phyloP scores from a whole-genome alignment of 2,888 invertebrate genomes.

The Drosophila acutilabella region DNA sequence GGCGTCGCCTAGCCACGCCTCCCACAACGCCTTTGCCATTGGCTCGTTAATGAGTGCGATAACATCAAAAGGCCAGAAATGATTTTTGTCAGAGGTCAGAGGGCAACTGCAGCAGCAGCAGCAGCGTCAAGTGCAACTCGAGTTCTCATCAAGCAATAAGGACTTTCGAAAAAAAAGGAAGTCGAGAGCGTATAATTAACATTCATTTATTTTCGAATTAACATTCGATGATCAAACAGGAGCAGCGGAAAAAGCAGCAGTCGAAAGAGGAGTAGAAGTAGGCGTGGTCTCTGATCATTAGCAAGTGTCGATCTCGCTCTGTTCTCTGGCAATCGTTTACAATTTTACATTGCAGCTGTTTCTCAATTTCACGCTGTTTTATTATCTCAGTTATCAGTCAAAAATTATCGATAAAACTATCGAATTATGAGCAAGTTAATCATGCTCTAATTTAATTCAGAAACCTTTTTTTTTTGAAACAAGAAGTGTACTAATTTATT shows the following conservation, averaged over 20 bases:
- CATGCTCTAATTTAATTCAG: no score
- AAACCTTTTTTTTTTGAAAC: no score
- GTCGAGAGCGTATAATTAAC: conserved; percentile 77
- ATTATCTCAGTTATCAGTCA: neutral
- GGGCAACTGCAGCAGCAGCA: conserved; percentile 33
- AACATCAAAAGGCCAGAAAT: conserved; percentile 81
- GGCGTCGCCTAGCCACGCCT: conserved; percentile 48
- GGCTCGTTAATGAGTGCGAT: conserved; percentile 69
- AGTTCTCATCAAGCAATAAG: conserved; percentile 47
- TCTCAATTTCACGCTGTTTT: conserved; percentile 51
- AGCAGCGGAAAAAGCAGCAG: neutral
- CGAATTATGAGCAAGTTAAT: neutral
- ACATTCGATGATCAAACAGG: conserved; percentile 59
- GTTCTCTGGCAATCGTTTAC: neutral
- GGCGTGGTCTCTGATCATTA: conserved; percentile 44
- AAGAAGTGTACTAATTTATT: no score
- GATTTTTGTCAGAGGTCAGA: conserved; percentile 75
- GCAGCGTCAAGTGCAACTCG: conserved; percentile 52
- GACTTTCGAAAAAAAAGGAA: conserved; percentile 20
- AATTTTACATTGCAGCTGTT: conserved; percentile 39
- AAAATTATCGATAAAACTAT: neutral
- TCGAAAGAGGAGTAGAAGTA: neutral
- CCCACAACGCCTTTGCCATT: conserved; percentile 15
- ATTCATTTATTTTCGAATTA: conserved; percentile 82
- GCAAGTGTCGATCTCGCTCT: conserved; percentile 30